Evolutionary conservation across 2,888 invertebrate genomes (phyloP).

Genomic region (Tenodera sinensis): DNA sequence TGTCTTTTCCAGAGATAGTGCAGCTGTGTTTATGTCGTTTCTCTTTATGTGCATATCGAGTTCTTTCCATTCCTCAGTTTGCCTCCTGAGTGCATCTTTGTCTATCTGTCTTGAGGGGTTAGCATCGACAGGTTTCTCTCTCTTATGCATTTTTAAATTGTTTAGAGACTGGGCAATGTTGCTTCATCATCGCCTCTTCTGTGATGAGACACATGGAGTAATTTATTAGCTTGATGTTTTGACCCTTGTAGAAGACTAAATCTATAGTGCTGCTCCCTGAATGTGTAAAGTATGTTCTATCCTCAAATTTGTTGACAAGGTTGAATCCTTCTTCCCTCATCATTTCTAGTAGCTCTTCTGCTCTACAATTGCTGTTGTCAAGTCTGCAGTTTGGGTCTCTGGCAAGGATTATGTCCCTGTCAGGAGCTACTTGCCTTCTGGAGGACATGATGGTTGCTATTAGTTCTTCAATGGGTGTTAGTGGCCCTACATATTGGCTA

Average conservation of each 20-base stretch:
- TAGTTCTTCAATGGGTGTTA: neutral
- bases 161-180: neutral
- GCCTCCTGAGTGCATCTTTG: neutral
- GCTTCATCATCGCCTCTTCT: neutral
- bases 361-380: too few species aligned
- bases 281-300: too few species aligned
- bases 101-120: neutral
- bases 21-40: neutral
- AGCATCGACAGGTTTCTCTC: neutral
- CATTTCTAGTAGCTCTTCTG: too few species aligned
- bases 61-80: too few species aligned
- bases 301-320: too few species aligned
- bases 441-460: too few species aligned
- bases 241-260: neutral
- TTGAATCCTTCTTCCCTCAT: too few species aligned
- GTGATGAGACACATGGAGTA: neutral
- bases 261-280: neutral
- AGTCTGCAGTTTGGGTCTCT: too few species aligned
- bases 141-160: neutral
- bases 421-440: too few species aligned
- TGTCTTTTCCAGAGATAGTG: too few species aligned
- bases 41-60: too few species aligned
- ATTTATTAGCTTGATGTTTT: neutral
- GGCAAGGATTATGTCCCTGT: neutral
- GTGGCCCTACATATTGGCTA: neutral